A percentile compares a stretch with the other conserved stretches of the same genome.
Evolutionary conservation across 2,888 invertebrate species (phyloP).

Genomic region (Dryobota labecula): DNA sequence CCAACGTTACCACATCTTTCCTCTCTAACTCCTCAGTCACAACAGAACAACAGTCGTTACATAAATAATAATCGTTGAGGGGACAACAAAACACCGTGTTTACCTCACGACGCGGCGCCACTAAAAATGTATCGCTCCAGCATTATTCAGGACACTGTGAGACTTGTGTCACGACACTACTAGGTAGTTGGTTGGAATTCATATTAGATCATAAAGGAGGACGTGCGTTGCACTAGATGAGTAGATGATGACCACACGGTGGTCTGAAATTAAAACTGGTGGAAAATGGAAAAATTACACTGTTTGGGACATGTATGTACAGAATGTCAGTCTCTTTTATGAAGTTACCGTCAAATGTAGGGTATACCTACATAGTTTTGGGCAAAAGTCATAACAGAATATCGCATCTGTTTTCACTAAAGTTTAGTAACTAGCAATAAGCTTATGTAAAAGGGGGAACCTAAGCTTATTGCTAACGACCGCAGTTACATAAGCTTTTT

Average conservation of each 20-base stretch:
- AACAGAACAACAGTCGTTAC: conserved; percentile 87
- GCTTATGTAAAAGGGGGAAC: too few relatives aligned
- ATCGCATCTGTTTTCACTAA: not conserved
- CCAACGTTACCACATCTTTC: conserved; percentile 58
- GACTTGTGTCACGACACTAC: conserved; percentile 42
- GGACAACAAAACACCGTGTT: conserved; percentile 83
- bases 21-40: conserved; percentile 54
- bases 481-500: not conserved
- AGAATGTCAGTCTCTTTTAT: not conserved
- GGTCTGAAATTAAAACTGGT: not conserved
- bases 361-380: not conserved
- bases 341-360: not conserved
- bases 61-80: conserved; percentile 86
- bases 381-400: not conserved
- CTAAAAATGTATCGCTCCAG: conserved; percentile 75
- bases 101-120: conserved; percentile 76
- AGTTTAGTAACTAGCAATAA: not conserved
- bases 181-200: conserved; percentile 44
- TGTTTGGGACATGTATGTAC: not conserved
- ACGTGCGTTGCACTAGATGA: conserved; percentile 14
- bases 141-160: conserved; percentile 70
- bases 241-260: not conserved
- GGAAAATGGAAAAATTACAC: not conserved
- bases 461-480: too few relatives aligned
- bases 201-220: conserved; percentile 39